phyloP scores from a whole-genome alignment of 2,113 vertebrate species.

The Lampris incognitus region DNA sequence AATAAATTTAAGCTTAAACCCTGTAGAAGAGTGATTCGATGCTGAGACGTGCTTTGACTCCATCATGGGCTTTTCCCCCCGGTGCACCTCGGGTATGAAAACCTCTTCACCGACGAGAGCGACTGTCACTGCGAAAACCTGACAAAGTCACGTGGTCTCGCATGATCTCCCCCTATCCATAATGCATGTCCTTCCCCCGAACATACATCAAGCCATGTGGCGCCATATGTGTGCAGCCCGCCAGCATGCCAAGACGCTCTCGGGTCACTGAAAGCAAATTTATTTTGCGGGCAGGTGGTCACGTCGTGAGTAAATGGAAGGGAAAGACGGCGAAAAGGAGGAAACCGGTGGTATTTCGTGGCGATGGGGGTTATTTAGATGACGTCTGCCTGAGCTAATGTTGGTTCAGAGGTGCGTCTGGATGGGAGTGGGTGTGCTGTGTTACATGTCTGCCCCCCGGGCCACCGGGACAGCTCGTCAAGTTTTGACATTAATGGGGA shows the following conservation, averaged over 20 bases:
- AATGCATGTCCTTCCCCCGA: conserved; percentile 30
- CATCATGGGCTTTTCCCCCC: not conserved
- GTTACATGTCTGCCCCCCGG: not conserved
- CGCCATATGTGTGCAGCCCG: conserved; percentile 29
- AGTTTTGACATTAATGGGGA: not conserved
- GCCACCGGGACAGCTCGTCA: not conserved
- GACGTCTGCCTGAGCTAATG: conserved; percentile 36
- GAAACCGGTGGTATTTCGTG: conserved; percentile 19
- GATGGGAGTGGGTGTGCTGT: not conserved
- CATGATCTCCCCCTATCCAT: conserved; percentile 19
- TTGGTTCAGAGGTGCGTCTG: conserved; percentile 12
- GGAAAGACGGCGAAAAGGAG: conserved; percentile 17
- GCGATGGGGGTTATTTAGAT: conserved; percentile 19
- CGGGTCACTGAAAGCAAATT: conserved; percentile 27
- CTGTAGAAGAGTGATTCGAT: not conserved
- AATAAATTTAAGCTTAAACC: not conserved
- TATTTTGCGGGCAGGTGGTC: conserved; percentile 18
- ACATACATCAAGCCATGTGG: conserved; percentile 33
- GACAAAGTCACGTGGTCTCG: conserved; percentile 10
- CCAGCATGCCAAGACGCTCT: conserved; percentile 6
- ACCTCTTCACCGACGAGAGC: not conserved
- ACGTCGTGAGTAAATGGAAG: conserved; percentile 27
- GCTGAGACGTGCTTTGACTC: not conserved
- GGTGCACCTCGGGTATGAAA: not conserved
- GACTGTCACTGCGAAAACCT: not conserved